Conservation (phyloP, 2,797 vertebrate species). For the Gorsachius magnificus region DNA sequence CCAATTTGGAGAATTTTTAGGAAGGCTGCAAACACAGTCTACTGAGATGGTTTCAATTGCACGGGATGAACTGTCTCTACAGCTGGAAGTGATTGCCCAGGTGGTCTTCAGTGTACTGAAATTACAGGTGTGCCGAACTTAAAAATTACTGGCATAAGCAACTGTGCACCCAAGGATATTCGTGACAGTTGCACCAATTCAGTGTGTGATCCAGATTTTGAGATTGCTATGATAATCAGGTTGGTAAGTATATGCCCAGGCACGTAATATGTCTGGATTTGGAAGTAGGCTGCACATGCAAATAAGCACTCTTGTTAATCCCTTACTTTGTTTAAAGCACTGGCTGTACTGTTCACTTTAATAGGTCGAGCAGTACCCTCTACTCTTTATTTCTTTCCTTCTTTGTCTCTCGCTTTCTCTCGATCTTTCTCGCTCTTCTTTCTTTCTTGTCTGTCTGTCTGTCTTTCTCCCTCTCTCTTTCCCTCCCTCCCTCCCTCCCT, state of each 20-base stretch:
- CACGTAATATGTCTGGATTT: slow-evolving; percentile 7
- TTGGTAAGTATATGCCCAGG: slow-evolving; percentile 13
- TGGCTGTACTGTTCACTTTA: not conserved
- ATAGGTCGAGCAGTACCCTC: not conserved
- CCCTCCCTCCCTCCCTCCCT: too few relatives aligned
- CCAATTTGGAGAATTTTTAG: not conserved
- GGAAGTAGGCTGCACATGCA: not conserved
- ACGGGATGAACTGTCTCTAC: not conserved
- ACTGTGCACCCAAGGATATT: not conserved
- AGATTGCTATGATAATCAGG: slow-evolving; percentile 31
- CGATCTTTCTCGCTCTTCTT: too few relatives aligned
- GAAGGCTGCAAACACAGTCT: not conserved
- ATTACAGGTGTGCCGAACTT: not conserved
- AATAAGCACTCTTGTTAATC: slow-evolving; percentile 23
- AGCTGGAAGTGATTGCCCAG: not conserved
- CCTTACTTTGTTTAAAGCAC: not conserved
- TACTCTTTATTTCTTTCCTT: too few relatives aligned
- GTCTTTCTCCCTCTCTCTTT: too few relatives aligned
- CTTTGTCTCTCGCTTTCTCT: too few relatives aligned
- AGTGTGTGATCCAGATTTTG: slow-evolving; percentile 9
- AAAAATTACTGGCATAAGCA: not conserved
- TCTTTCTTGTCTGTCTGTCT: too few relatives aligned
- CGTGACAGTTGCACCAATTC: not conserved
- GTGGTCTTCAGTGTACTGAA: not conserved
- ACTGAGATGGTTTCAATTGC: not conserved